A percentile compares a stretch with the other conserved stretches of the same genome.
Evolutionary conservation across 2,113 vertebrate genomes (phyloP).

Genomic region (Podocnemis expansa): DNA sequence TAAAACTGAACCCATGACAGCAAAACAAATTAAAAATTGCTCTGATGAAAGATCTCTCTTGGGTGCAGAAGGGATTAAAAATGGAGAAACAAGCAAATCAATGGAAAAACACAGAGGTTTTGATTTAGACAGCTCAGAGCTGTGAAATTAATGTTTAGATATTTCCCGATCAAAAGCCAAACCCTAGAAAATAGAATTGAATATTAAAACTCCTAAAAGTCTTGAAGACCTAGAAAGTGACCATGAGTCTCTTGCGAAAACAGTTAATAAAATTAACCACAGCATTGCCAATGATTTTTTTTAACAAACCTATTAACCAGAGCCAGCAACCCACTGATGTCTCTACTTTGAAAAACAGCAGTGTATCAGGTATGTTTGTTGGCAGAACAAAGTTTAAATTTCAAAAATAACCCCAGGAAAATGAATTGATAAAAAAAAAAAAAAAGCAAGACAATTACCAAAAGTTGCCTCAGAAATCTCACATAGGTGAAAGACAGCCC

Average conservation of each 20-base stretch:
- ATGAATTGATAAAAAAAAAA: conserved; percentile 65
- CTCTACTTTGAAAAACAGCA: conserved; percentile 65
- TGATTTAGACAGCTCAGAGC: conserved; percentile 59
- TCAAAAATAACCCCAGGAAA: conserved; percentile 77
- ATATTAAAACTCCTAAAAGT: conserved; percentile 74
- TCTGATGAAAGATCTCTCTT: conserved; percentile 47
- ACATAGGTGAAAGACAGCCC: conserved; percentile 54
- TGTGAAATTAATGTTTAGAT: conserved; percentile 63
- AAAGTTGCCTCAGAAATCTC: conserved; percentile 63
- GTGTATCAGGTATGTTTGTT: conserved; percentile 76
- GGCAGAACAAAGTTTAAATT: conserved; percentile 83
- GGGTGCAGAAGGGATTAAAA: conserved; percentile 61
- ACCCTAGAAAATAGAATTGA: conserved; percentile 81
- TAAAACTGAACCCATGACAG: conserved; percentile 66
- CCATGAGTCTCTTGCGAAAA: conserved; percentile 73
- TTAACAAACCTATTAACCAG: conserved; percentile 79
- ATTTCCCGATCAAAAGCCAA: conserved; percentile 74
- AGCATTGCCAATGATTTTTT: conserved; percentile 83
- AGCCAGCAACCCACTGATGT: conserved; percentile 74
- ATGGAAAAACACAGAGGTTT: conserved; percentile 41
- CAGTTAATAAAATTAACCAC: conserved; percentile 79
- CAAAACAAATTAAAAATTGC: conserved; percentile 27
- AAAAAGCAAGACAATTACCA: conserved; percentile 60
- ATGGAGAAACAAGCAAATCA: conserved; percentile 53
- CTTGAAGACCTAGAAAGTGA: conserved; percentile 72